Base-by-base conservation (phyloP, 2,113 vertebrate species). In the Tonatia bakeri region DNA sequence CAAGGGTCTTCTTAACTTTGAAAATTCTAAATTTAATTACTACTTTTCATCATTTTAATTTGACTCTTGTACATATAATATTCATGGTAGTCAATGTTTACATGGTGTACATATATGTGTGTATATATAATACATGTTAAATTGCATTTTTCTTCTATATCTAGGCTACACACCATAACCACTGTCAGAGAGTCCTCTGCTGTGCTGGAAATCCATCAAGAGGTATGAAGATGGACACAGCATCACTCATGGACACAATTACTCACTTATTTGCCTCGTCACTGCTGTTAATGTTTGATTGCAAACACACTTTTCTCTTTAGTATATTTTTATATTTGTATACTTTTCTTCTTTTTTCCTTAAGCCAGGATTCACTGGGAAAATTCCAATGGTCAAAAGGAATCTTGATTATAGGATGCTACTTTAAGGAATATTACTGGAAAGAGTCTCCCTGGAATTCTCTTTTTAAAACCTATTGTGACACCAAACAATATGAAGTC, bases 121-220 rank as follows among this genome's bases (percentile, higher is more conserved):
- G 4, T 38, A 4, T 59, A 20, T 45, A 3, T 45, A 64, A 9
- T 16, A 6, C 26, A 33, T 65, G 26, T 93, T 67, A 69, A 76
- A 65, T 50, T 64, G 26, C 4, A 0, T 9, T 95, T 52, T 91
- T 6, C 75, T 97, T 81, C 94, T 95, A 73, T 69, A 16, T 83
- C 0, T 65, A 99, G 98, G 97, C 97, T 97, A 36, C 97, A 98
- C 40, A 97, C 98, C 0, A 92, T 98, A 38, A 97, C 98, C 90
- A 90, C 97, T 1, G 96, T 96, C 56, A 95, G 96, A 87, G 97
- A 98, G 65, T 98, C 98, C 0, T 94, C 69, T 1, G 97, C 61
- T 0, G 83, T 98, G 82, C 92, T 97, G 0, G 98, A 98, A 97
- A 98, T 98, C 64, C 98, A 98, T 0, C 95, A 98, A 95, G 98